phyloP scores from a whole-genome alignment of 1,140 invertebrate species.

The Drosophila santomea region DNA sequence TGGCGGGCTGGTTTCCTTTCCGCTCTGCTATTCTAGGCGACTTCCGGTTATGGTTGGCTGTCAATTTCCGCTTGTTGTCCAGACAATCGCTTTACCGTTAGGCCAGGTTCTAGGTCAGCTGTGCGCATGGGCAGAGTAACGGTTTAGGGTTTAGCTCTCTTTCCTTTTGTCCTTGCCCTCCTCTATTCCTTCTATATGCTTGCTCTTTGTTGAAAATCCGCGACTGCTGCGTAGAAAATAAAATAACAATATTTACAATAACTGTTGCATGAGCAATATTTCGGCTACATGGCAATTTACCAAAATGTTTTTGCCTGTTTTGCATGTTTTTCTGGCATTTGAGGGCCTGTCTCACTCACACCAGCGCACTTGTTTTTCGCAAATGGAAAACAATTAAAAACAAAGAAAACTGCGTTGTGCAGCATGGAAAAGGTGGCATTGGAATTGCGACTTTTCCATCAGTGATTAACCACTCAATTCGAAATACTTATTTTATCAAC shows the following conservation, averaged over 20 bases:
- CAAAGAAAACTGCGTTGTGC: constrained; percentile 50
- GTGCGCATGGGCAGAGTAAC: constrained; percentile 40
- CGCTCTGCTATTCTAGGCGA: background rate
- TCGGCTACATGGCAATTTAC: constrained; percentile 65
- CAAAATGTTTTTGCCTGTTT: constrained; percentile 42
- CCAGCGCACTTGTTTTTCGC: constrained; percentile 20
- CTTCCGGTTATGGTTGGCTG: constrained; percentile 17
- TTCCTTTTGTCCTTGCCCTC: background rate
- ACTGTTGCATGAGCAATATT: constrained; percentile 4
- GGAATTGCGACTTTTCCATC: constrained; percentile 54
- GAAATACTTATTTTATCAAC: constrained; percentile 1
- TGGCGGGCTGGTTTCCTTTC: constrained; percentile 10
- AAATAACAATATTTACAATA: constrained; percentile 35
- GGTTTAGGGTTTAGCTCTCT: background rate
- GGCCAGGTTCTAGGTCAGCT: constrained; percentile 38
- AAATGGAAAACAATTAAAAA: constrained; percentile 32
- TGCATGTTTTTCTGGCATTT: constrained; percentile 22
- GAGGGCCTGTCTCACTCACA: constrained; percentile 48
- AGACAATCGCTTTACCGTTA: constrained; percentile 23
- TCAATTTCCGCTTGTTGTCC: background rate
- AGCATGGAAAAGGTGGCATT: constrained; percentile 29
- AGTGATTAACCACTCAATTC: constrained; percentile 33
- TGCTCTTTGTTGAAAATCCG: constrained; percentile 8
- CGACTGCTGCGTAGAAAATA: constrained; percentile 39
- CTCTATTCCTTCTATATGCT: background rate